phyloP scores from a whole-genome alignment of 2,888 invertebrate genomes.

The Cerastis leucographa region DNA sequence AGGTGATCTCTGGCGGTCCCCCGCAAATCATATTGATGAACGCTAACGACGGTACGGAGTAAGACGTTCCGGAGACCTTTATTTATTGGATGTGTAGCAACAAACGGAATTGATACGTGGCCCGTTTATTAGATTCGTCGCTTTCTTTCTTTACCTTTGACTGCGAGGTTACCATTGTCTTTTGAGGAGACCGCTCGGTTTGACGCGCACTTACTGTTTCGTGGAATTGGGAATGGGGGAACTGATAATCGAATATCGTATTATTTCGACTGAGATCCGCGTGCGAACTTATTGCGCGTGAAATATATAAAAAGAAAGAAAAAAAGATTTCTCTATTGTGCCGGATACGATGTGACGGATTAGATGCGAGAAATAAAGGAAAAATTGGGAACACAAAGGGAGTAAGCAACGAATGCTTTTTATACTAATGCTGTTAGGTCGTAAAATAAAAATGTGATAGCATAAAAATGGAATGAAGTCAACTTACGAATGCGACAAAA shows the following conservation, averaged over 20 bases:
- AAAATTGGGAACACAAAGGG: constrained; percentile 60
- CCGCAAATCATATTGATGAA: constrained; percentile 79
- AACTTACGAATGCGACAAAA: constrained; percentile 78
- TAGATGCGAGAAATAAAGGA: constrained; percentile 60
- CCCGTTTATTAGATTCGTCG: constrained; percentile 89
- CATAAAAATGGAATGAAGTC: constrained; percentile 76
- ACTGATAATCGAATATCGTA: constrained; percentile 77
- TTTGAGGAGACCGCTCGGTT: constrained; percentile 82
- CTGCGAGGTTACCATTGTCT: constrained; percentile 86
- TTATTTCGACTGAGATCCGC: constrained; percentile 68
- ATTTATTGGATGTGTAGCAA: constrained; percentile 81
- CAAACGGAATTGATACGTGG: constrained; percentile 88
- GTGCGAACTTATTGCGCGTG: constrained; percentile 64
- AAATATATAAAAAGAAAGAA: constrained; percentile 53
- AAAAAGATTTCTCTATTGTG: constrained; percentile 49
- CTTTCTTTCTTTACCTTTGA: constrained; percentile 89
- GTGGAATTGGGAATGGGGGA: constrained; percentile 71
- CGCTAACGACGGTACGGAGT: constrained; percentile 74
- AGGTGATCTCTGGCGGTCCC: constrained; percentile 76
- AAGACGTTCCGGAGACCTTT: constrained; percentile 76
- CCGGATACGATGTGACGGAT: constrained; percentile 58
- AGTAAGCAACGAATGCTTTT: constrained; percentile 63
- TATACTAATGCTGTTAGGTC: constrained; percentile 68
- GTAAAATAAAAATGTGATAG: constrained; percentile 72
- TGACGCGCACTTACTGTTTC: constrained; percentile 80